Conservation (phyloP, 2,888 invertebrate genomes). For the Mycalesis mineus region DNA sequence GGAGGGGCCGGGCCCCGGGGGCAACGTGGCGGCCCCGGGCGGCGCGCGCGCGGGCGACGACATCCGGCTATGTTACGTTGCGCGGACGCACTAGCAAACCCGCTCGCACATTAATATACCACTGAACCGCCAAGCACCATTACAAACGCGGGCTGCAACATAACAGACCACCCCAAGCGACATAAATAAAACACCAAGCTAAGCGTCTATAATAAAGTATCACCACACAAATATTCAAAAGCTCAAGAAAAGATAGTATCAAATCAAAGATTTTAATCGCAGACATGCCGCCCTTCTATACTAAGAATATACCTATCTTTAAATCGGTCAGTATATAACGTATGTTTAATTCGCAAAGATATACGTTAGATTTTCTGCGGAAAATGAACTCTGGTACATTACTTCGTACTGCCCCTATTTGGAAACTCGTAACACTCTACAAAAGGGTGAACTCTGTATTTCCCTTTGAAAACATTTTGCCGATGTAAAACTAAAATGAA, state of each 20-base stretch:
- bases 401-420: too few relatives aligned
- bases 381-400: too few relatives aligned
- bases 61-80: conserved; percentile 43
- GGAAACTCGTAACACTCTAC: too few relatives aligned
- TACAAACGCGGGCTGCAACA: conserved; percentile 72
- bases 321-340: too few relatives aligned
- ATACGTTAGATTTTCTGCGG: too few relatives aligned
- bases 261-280: not conserved
- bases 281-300: not conserved
- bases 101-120: conserved; percentile 48
- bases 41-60: conserved; percentile 65
- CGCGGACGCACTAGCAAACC: conserved; percentile 41
- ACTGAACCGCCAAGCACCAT: conserved; percentile 55
- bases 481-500: not conserved
- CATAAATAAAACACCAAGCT: conserved; percentile 66
- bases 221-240: conserved; percentile 10
- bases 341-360: too few relatives aligned
- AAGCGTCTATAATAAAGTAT: conserved; percentile 34
- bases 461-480: too few relatives aligned
- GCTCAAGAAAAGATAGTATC: not conserved
- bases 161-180: conserved; percentile 68
- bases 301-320: too few relatives aligned
- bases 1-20: conserved; percentile 78
- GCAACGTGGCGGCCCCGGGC: conserved; percentile 68
- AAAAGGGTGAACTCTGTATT: too few relatives aligned